phyloP scores from a whole-genome alignment of 2,888 invertebrate species.

The Myopa tessellatipennis region DNA sequence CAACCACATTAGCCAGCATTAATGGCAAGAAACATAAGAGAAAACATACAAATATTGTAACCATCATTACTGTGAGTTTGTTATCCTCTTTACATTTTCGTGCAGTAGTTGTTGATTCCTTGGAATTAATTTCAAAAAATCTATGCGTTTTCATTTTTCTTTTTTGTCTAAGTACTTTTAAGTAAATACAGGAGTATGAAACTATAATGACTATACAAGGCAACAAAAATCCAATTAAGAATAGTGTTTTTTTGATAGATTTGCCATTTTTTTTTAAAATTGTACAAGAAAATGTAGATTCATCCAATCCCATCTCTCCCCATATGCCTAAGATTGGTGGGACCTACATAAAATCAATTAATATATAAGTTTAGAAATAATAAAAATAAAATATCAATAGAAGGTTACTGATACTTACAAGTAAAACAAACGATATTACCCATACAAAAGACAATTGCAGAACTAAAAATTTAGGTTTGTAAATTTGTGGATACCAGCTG shows the following conservation, averaged over 20 bases:
- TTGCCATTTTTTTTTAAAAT: slow-evolving; percentile 81
- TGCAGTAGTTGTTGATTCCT: slow-evolving; percentile 51
- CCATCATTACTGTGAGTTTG: slow-evolving; percentile 87
- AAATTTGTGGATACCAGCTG: slow-evolving; percentile 81
- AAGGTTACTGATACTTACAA: slow-evolving; percentile 71
- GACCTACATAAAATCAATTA: slow-evolving; percentile 69
- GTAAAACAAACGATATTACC: slow-evolving; percentile 79
- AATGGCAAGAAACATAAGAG: slow-evolving; percentile 87
- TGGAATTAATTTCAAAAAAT: slow-evolving; percentile 59
- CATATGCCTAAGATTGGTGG: slow-evolving; percentile 85
- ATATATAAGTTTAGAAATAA: slow-evolving; percentile 2
- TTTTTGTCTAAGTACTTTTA: slow-evolving; percentile 80
- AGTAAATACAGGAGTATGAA: slow-evolving; percentile 88
- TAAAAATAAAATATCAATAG: neutral
- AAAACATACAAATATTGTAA: slow-evolving; percentile 88
- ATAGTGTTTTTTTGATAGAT: slow-evolving; percentile 87
- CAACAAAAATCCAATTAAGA: slow-evolving; percentile 83
- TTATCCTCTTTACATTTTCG: slow-evolving; percentile 75
- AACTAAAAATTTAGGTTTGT: slow-evolving; percentile 78
- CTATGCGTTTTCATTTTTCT: slow-evolving; percentile 78
- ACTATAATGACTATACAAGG: slow-evolving; percentile 87
- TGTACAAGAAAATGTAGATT: slow-evolving; percentile 88
- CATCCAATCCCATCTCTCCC: slow-evolving; percentile 85
- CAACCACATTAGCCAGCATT: slow-evolving; percentile 89
- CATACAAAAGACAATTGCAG: slow-evolving; percentile 84